Percentiles rank a stretch among this genome's conserved stretches.
phyloP scores from a whole-genome alignment of 2,797 vertebrate species.

The Eospalax fontanierii region DNA sequence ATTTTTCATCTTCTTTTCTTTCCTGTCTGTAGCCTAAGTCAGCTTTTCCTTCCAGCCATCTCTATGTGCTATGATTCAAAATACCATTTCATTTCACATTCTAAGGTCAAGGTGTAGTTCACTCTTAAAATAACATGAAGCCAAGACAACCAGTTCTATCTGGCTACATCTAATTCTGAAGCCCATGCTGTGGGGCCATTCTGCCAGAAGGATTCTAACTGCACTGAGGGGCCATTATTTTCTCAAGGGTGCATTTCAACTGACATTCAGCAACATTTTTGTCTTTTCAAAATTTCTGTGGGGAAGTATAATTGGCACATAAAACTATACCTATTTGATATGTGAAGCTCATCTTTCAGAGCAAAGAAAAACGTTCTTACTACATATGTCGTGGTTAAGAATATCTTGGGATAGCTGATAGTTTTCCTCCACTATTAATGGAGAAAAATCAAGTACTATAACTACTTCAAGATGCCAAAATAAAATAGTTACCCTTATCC shows the following conservation, averaged over 20 bases:
- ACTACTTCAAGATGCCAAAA: neutral
- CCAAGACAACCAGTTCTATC: constrained; percentile 4
- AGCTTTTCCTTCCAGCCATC: constrained; percentile 38
- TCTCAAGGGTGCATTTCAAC: neutral
- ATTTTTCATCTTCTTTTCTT: neutral
- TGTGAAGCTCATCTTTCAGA: neutral
- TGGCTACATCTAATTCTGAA: neutral
- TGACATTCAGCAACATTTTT: constrained; percentile 23
- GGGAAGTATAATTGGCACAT: neutral
- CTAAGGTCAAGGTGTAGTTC: constrained; percentile 2
- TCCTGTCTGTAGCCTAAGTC: neutral
- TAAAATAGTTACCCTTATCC: neutral
- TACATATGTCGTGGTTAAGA: neutral
- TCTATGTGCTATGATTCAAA: constrained; percentile 23
- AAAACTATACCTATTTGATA: neutral
- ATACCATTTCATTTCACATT: constrained; percentile 36
- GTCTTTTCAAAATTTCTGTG: neutral
- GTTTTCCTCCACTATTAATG: neutral
- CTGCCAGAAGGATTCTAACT: neutral
- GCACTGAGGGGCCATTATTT: neutral
- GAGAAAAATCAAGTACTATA: neutral
- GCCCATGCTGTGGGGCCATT: neutral
- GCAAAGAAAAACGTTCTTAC: neutral
- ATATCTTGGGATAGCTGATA: neutral
- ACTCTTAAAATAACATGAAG: constrained; percentile 69